phyloP scores from a whole-genome alignment of 92 coral and sea anemone genomes.

The Heliopora coerulea region DNA sequence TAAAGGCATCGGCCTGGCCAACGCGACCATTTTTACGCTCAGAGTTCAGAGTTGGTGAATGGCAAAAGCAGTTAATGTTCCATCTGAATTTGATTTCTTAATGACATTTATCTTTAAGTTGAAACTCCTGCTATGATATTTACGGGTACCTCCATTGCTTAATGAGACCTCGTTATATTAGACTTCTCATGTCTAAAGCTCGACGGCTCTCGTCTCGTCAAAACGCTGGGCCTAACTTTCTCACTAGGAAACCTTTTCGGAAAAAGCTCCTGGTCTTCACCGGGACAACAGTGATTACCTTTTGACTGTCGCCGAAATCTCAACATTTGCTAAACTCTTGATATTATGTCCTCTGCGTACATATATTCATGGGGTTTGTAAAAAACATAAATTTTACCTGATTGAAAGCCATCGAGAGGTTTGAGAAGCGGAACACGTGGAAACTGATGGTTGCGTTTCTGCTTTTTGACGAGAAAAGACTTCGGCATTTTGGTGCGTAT shows the following conservation, averaged over 20 bases:
- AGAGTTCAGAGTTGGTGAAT: not conserved
- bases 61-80: not conserved
- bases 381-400: not conserved
- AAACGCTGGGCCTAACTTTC: too few relatives aligned
- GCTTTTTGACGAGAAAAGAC: slow-evolving; percentile 4
- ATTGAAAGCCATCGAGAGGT: not conserved
- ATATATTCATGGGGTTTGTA: slow-evolving; percentile 1
- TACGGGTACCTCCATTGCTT: not conserved
- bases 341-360: not conserved
- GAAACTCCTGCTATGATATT: not conserved
- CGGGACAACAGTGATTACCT: not conserved
- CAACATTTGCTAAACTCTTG: too few relatives aligned
- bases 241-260: too few relatives aligned
- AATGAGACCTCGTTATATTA: not conserved
- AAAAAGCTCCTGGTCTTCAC: too few relatives aligned
- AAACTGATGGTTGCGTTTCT: not conserved
- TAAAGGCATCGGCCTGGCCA: too few relatives aligned
- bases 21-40: too few relatives aligned
- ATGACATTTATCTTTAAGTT: slow-evolving; percentile 1
- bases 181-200: too few relatives aligned
- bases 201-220: too few relatives aligned
- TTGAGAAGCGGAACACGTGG: not conserved
- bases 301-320: not conserved
- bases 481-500: slow-evolving; percentile 8
- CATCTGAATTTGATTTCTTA: not conserved